These are phyloP conservation scores for Leptestheria dahalacensis DNA, from an alignment of 1,140 invertebrate genomes.

Conservation along the genomic window DNA sequence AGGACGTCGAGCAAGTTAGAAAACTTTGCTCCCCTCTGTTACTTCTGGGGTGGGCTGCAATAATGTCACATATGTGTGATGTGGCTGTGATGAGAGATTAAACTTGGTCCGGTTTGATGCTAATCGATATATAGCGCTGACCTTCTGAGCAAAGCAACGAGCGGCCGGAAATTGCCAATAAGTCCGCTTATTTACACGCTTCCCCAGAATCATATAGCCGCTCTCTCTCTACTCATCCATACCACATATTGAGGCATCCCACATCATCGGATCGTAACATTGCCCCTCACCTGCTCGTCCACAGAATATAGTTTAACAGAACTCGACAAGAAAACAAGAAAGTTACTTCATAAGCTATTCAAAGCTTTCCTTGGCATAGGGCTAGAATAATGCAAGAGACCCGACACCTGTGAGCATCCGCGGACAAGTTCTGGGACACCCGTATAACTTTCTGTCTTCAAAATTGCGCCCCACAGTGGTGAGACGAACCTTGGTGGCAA, in stretches of 20 bases:
- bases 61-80: neutral
- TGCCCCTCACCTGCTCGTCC: too few relatives aligned
- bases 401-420: neutral
- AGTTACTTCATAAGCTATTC: too few relatives aligned
- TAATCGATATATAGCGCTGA: neutral
- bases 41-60: too few relatives aligned
- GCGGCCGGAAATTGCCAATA: neutral
- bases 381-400: neutral
- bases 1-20: too few relatives aligned
- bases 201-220: neutral
- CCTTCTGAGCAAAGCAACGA: neutral
- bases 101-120: neutral
- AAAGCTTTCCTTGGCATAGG: too few relatives aligned
- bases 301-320: too few relatives aligned
- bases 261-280: too few relatives aligned
- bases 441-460: neutral
- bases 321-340: too few relatives aligned
- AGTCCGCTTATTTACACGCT: neutral
- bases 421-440: neutral
- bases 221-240: too few relatives aligned
- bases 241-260: too few relatives aligned
- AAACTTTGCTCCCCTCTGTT: too few relatives aligned
- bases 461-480: neutral
- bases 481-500: conserved; percentile 22
- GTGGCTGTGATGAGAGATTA: neutral